These are phyloP conservation scores for Chrysopa pallens DNA, from an alignment of 1,140 invertebrate species.

Conservation along the genomic window DNA sequence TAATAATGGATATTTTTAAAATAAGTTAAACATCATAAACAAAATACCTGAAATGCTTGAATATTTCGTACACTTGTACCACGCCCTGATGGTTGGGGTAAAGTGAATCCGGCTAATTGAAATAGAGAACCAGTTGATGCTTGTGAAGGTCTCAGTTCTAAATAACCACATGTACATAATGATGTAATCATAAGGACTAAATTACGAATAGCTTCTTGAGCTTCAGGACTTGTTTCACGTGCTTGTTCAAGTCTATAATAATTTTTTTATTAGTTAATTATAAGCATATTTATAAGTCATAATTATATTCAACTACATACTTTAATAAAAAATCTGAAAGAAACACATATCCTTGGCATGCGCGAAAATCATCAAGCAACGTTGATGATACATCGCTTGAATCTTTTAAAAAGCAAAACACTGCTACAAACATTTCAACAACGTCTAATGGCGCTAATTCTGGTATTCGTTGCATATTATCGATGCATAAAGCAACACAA, in stretches of 20 bases:
- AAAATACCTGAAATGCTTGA: slow-evolving; percentile 77
- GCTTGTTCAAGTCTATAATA: slow-evolving; percentile 53
- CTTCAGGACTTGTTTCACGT: slow-evolving; percentile 48
- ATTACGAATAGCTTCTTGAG: slow-evolving; percentile 79
- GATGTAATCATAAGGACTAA: slow-evolving; percentile 84
- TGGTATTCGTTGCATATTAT: slow-evolving; percentile 89
- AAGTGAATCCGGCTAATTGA: slow-evolving; percentile 78
- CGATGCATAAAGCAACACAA: slow-evolving; percentile 86
- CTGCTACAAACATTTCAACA: slow-evolving; percentile 95
- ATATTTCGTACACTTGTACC: slow-evolving; percentile 83
- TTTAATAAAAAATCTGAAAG: slow-evolving; percentile 87
- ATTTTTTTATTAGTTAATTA: slow-evolving; percentile 14
- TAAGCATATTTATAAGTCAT: slow-evolving; percentile 17
- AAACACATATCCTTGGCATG: slow-evolving; percentile 87
- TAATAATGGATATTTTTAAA: too few species aligned
- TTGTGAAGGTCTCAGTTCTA: slow-evolving; percentile 67
- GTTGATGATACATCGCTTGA: slow-evolving; percentile 93
- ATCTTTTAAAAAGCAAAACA: slow-evolving; percentile 96
- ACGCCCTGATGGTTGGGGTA: slow-evolving; percentile 77
- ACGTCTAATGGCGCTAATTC: slow-evolving; percentile 88
- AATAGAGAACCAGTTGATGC: slow-evolving; percentile 78
- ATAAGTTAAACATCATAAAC: background rate
- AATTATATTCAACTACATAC: slow-evolving; percentile 34
- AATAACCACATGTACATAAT: slow-evolving; percentile 82
- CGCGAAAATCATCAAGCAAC: slow-evolving; percentile 87